These are phyloP conservation scores for Hydra vulgaris DNA, from an alignment of 30 jellyfish, hydroid and myxozoan genomes.

Conservation along the genomic window DNA sequence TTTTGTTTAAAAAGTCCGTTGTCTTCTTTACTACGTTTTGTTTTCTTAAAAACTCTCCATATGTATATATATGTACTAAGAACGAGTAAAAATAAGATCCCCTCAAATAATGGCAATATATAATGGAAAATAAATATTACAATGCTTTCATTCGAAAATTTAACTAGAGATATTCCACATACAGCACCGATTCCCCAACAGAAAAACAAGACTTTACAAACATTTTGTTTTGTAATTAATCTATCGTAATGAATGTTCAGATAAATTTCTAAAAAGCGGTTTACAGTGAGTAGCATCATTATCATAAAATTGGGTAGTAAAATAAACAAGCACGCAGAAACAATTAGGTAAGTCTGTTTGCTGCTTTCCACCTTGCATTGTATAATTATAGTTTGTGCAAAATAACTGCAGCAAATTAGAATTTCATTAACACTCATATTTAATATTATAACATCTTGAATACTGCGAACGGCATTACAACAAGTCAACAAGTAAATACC, in stretches of 20 bases:
- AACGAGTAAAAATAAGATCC: not conserved
- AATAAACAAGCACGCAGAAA: constrained; percentile 4
- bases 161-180: not conserved
- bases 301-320: constrained; percentile 10
- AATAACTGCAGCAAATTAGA: not conserved
- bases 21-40: not conserved
- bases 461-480: constrained; percentile 3
- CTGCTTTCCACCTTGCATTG: not conserved
- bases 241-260: not conserved
- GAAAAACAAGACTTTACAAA: not conserved
- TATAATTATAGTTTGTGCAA: constrained; percentile 2
- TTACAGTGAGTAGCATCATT: constrained; percentile 10
- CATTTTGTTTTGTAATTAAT: not conserved
- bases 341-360: not conserved
- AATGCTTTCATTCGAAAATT: not conserved
- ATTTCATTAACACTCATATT: constrained; percentile 12
- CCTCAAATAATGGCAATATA: constrained; percentile 14
- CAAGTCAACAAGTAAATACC: constrained; percentile 19
- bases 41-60: not conserved
- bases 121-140: not conserved
- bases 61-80: not conserved
- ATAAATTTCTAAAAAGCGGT: constrained; percentile 12
- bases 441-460: constrained; percentile 7
- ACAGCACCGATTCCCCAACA: constrained; percentile 13
- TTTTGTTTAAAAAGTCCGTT: not conserved